Evolutionary conservation across 2,797 vertebrate genomes (phyloP).

Genomic region (Trichosurus vulpecula): DNA sequence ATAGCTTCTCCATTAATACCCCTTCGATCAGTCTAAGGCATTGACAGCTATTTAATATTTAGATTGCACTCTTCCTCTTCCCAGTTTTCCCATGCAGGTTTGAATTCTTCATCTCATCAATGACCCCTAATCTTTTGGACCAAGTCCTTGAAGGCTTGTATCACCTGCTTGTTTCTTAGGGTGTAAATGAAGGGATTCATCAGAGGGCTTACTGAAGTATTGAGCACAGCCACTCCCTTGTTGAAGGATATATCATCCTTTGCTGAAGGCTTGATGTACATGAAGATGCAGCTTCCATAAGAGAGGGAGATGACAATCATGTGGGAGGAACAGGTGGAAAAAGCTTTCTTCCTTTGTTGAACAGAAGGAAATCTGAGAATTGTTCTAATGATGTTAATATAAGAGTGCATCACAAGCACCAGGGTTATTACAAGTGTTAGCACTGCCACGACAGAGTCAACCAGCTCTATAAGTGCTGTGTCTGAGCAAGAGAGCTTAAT

Average conservation of each 20-base stretch:
- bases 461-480: slow-evolving; percentile 44
- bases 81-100: neutral
- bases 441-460: slow-evolving; percentile 43
- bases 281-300: slow-evolving; percentile 64
- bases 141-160: slow-evolving; percentile 62
- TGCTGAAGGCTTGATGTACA: slow-evolving; percentile 65
- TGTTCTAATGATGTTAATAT: slow-evolving; percentile 55
- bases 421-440: slow-evolving; percentile 54
- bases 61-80: too few species aligned
- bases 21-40: too few species aligned
- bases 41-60: too few species aligned
- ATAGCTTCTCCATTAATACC: too few species aligned
- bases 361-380: slow-evolving; percentile 57
- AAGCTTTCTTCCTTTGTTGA: slow-evolving; percentile 64
- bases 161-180: slow-evolving; percentile 69
- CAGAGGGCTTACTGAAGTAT: slow-evolving; percentile 63
- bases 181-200: slow-evolving; percentile 74
- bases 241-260: slow-evolving; percentile 48
- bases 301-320: slow-evolving; percentile 65
- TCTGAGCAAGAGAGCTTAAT: slow-evolving; percentile 61
- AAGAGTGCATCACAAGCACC: slow-evolving; percentile 44
- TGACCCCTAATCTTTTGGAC: slow-evolving; percentile 39
- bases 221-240: slow-evolving; percentile 62
- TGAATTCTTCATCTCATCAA: slow-evolving; percentile 36
- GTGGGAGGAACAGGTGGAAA: slow-evolving; percentile 62